Evolutionary conservation across 2,888 invertebrate species (phyloP).

Genomic region (Apodemia zela): DNA sequence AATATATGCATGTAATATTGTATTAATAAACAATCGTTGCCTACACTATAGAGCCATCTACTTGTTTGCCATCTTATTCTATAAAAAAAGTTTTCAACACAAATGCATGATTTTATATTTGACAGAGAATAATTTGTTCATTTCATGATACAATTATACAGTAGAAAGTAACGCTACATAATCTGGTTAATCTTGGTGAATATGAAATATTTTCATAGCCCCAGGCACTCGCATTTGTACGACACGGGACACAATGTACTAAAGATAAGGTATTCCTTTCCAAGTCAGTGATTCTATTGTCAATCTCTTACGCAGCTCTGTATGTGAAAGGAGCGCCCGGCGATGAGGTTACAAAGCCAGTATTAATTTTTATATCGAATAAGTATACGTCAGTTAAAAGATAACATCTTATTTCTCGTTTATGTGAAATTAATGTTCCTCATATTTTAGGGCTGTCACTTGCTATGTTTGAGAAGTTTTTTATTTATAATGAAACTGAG

Average conservation of each 20-base stretch:
- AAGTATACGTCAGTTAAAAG: slow-evolving; percentile 17
- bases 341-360: slow-evolving; percentile 35
- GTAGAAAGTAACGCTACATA: slow-evolving; percentile 33
- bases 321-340: slow-evolving; percentile 56
- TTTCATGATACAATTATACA: slow-evolving; percentile 25
- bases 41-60: too few relatives aligned
- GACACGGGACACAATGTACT: slow-evolving; percentile 74
- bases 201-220: slow-evolving; percentile 64
- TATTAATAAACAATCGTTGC: too few relatives aligned
- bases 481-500: too few relatives aligned
- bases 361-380: slow-evolving; percentile 25
- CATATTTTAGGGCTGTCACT: too few relatives aligned
- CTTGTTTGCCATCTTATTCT: too few relatives aligned
- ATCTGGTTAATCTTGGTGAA: slow-evolving; percentile 60
- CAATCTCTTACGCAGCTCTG: slow-evolving; percentile 67
- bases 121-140: slow-evolving; percentile 4
- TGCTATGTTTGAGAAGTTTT: too few relatives aligned
- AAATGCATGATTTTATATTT: too few relatives aligned
- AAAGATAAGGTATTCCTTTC: slow-evolving; percentile 75
- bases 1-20: too few relatives aligned
- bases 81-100: too few relatives aligned
- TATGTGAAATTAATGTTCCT: slow-evolving; percentile 7
- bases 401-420: neutral
- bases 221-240: slow-evolving; percentile 65
- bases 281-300: slow-evolving; percentile 73